Evolutionary conservation across 53 echinoderm and acorn worm species (phyloP).

Genomic region (Paelopatides confundens): DNA sequence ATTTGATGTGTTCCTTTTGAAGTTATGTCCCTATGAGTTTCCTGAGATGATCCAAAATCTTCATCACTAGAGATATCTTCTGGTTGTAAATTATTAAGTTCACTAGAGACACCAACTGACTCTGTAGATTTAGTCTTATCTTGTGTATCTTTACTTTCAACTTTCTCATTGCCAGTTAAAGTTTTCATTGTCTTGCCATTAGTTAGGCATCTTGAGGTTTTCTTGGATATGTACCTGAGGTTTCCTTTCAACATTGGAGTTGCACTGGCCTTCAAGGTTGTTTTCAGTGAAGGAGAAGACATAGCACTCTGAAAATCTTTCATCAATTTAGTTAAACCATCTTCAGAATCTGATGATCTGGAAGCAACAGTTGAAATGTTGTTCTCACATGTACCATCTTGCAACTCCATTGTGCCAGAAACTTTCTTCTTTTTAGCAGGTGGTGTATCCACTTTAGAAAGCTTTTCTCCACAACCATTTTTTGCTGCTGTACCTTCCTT

Average conservation of each 20-base stretch:
- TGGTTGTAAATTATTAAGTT: not conserved
- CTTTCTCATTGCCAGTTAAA: not conserved
- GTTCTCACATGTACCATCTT: not conserved
- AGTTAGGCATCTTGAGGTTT: not conserved
- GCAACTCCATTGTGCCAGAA: not conserved
- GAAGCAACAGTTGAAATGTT: not conserved
- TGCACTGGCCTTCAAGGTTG: not conserved
- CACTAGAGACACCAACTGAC: not conserved
- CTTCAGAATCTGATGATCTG: constrained; percentile 25
- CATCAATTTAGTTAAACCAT: constrained; percentile 40
- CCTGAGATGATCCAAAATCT: constrained; percentile 10
- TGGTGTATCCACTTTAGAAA: not conserved
- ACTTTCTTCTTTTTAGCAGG: not conserved
- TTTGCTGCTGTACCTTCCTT: not conserved
- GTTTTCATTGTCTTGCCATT: not conserved
- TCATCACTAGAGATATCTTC: constrained; percentile 37
- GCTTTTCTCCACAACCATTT: not conserved
- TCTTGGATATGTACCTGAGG: constrained; percentile 18
- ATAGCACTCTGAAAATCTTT: constrained; percentile 41
- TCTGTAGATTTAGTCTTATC: not conserved
- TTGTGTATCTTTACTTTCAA: not conserved
- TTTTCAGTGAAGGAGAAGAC: not conserved
- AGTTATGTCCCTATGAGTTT: not conserved
- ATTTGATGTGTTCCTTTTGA: not conserved
- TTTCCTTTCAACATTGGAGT: not conserved